phyloP scores from a whole-genome alignment of 2,113 vertebrate genomes.

The Crotalus viridis region DNA sequence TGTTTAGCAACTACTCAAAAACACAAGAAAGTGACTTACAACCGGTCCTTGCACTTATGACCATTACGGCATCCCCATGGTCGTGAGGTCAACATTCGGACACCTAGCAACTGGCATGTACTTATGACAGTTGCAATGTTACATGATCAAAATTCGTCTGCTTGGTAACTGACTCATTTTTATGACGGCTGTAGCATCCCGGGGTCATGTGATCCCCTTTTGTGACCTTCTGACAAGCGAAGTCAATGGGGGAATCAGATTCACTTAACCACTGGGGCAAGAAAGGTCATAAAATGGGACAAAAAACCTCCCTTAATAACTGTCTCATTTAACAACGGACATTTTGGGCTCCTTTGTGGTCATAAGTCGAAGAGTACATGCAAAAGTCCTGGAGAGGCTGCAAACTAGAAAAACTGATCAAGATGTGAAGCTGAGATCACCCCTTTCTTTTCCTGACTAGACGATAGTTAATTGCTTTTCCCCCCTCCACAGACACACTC shows the following conservation, averaged over 20 bases:
- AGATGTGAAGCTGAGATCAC: background rate
- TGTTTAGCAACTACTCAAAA: background rate
- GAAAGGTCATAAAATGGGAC: background rate
- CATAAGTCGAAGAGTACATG: background rate
- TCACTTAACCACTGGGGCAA: background rate
- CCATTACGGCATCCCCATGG: background rate
- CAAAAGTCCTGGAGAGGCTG: background rate
- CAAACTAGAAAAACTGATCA: background rate
- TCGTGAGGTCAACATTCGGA: background rate
- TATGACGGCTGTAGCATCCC: background rate
- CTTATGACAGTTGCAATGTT: background rate
- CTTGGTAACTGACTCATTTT: background rate
- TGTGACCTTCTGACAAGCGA: no score
- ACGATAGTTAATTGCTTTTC: background rate
- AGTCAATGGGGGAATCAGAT: background rate
- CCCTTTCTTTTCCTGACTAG: background rate
- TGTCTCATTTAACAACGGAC: background rate
- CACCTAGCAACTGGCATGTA: background rate
- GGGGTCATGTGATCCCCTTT: background rate
- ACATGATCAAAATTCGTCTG: background rate
- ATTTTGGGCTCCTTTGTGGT: background rate
- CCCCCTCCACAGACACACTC: no score
- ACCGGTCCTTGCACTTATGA: background rate
- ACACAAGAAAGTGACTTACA: background rate
- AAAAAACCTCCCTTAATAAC: background rate